Base-by-base conservation (phyloP, 2,888 invertebrate species). In the Limulus polyphemus region DNA sequence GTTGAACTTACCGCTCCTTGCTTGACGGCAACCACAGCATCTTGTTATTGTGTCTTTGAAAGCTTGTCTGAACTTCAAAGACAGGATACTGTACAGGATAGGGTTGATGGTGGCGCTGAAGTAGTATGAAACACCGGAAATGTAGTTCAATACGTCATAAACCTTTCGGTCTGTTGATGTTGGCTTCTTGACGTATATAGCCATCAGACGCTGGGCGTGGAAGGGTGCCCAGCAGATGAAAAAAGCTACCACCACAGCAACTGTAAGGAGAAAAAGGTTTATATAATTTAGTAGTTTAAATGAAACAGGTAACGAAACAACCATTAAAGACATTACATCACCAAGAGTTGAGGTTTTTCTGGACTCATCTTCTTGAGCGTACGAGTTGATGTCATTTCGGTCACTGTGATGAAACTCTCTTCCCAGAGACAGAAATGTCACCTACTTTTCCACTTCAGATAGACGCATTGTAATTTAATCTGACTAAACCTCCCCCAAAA, bases 191-290 rank as follows among this genome's bases (percentile, higher is more conserved):
- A 68, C 52, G 56, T 62, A 68, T 47, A 61, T 61, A 0, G 90
- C 89, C 74, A 91, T 81, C 52, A 94, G 80, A 59, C 94, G 80
- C 76, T 94, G 94, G 11, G 90, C 87, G 78, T 94, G 93, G 76
- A 93, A 94, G 1, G 95, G 94, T 0, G 92, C 90, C 71, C 90
- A 88, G 63, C 93, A 93, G 1, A 94, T 86, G 62, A 90, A 90
- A 77, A 91, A 91, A 83, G 91, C 90, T 48, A 78, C 77, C 49
- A 79, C 79, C 13, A 80, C 79, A 46, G 79, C 79, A 62, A 79
- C 79, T 79, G 73, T 10, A 73, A 73, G 57, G 47, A 65, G 59
- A 72, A 68, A 69, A 67, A 72, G 72, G 59, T 12, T 55, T 32
- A 32, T 2, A 32, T 7, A 32, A 32, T 32, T 32, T 32, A 32